phyloP scores from a whole-genome alignment of 2,113 vertebrate genomes.

The Poeciliopsis retropinna region DNA sequence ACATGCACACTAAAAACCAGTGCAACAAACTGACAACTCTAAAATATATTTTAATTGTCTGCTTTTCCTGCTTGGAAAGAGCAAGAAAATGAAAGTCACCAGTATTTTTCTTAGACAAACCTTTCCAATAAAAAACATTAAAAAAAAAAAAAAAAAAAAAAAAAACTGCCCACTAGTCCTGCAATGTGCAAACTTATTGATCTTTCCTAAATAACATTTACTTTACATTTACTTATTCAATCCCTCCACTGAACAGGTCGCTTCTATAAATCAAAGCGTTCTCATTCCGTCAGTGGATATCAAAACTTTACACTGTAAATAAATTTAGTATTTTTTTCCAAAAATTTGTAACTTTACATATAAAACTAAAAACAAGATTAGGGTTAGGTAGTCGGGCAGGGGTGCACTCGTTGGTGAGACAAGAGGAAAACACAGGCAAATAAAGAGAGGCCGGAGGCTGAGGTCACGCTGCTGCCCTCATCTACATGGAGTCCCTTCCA shows the following conservation, averaged over 20 bases:
- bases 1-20: constrained; percentile 99
- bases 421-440: background rate
- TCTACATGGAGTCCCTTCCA: background rate
- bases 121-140: constrained; percentile 37
- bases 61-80: constrained; percentile 79
- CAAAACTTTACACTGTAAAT: constrained; percentile 84
- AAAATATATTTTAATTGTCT: constrained; percentile 87
- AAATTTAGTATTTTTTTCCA: constrained; percentile 55
- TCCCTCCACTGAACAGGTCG: constrained; percentile 65
- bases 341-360: constrained; percentile 78
- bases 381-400: constrained; percentile 11
- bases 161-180: constrained; percentile 75
- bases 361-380: constrained; percentile 60
- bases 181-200: constrained; percentile 87
- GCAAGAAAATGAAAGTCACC: constrained; percentile 83
- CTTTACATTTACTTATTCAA: constrained; percentile 68
- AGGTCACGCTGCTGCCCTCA: constrained; percentile 15
- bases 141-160: constrained; percentile 73
- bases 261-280: constrained; percentile 86
- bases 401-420: background rate
- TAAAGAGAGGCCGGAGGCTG: constrained; percentile 16
- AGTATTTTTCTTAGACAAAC: constrained; percentile 78
- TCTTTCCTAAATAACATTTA: constrained; percentile 75
- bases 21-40: constrained; percentile 90
- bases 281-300: constrained; percentile 77